Evolutionary conservation across 2,888 invertebrate genomes (phyloP).

Genomic region (Drosophila merina): DNA sequence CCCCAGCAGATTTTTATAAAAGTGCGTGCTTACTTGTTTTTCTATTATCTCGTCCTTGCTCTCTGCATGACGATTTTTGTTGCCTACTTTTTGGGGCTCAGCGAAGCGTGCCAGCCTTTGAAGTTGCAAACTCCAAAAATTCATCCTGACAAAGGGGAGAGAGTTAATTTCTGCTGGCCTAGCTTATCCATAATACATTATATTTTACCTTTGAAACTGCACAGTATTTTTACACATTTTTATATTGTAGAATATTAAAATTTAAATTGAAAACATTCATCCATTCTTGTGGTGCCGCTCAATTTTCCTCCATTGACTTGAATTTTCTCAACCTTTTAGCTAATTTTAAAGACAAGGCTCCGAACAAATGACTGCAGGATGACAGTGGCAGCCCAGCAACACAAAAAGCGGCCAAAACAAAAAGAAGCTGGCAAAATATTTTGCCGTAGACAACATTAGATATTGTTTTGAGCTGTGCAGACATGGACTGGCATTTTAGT

Average conservation of each 20-base stretch:
- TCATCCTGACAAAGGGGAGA: conserved; percentile 1
- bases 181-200: not conserved
- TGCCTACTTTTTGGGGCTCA: conserved; percentile 68
- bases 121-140: conserved; percentile 55
- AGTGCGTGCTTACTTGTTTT: conserved; percentile 45
- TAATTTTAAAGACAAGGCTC: conserved; percentile 67
- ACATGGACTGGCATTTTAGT: conserved; percentile 69
- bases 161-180: not conserved
- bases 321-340: conserved; percentile 62
- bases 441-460: conserved; percentile 75
- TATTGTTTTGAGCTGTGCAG: conserved; percentile 75
- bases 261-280: not conserved
- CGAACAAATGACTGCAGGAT: conserved; percentile 14
- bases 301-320: conserved; percentile 4
- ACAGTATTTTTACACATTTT: too few species aligned
- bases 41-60: conserved; percentile 6
- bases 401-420: conserved; percentile 48
- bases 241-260: too few species aligned
- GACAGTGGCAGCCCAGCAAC: conserved; percentile 19
- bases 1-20: conserved; percentile 34
- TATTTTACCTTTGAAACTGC: not conserved
- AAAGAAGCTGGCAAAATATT: conserved; percentile 71
- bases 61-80: conserved; percentile 34
- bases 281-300: not conserved
- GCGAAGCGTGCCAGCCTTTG: conserved; percentile 63